phyloP scores from a whole-genome alignment of 2,797 vertebrate species.

The Pangasius macronema region DNA sequence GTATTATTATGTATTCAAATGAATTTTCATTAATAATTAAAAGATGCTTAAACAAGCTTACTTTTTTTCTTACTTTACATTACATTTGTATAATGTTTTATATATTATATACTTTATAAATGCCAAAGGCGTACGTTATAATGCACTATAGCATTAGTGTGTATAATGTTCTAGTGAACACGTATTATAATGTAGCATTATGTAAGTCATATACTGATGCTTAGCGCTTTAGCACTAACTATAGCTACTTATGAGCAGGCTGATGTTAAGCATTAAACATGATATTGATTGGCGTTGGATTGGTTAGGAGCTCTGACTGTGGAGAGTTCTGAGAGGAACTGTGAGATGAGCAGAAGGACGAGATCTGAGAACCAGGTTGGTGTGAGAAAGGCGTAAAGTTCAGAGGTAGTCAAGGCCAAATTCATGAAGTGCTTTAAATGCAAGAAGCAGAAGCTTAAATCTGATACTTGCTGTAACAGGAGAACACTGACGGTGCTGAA shows the following conservation, averaged over 20 bases:
- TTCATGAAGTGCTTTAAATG: background rate
- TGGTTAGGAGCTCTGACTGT: background rate
- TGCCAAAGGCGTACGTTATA: background rate
- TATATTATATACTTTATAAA: background rate
- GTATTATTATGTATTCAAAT: background rate
- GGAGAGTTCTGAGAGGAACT: background rate
- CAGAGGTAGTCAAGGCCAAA: background rate
- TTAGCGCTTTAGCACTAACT: background rate
- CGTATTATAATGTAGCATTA: background rate
- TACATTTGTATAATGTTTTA: background rate
- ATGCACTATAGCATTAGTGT: background rate
- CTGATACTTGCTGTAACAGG: conserved; percentile 7
- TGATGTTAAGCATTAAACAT: background rate
- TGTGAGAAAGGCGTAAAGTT: background rate
- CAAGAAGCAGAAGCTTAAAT: background rate
- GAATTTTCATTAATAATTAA: background rate
- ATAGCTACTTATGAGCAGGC: background rate
- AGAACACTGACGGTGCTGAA: background rate
- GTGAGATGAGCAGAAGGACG: background rate
- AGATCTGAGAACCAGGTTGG: background rate
- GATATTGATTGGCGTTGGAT: background rate
- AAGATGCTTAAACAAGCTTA: background rate
- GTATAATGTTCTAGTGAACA: background rate
- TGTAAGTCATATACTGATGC: background rate
- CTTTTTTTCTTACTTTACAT: background rate